These are phyloP conservation scores for Phrixothrix hirtus DNA, from an alignment of 2,888 invertebrate species.

Conservation along the genomic window DNA sequence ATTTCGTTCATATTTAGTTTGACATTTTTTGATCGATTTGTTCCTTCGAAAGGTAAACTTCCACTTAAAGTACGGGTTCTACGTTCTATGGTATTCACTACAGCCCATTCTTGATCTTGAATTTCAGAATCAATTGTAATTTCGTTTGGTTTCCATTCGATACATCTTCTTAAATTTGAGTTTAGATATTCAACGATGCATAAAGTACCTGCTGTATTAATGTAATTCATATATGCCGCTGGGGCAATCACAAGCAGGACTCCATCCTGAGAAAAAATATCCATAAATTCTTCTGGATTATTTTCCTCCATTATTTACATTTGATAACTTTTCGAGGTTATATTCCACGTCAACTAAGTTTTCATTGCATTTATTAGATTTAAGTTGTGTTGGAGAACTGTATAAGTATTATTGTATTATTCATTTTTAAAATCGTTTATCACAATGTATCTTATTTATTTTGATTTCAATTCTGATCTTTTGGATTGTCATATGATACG, in stretches of 20 bases:
- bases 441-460: not conserved
- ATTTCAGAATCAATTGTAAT: slow-evolving; percentile 76
- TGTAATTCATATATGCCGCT: slow-evolving; percentile 64
- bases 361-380: not conserved
- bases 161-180: slow-evolving; percentile 55
- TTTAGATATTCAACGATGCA: slow-evolving; percentile 67
- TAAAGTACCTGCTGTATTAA: slow-evolving; percentile 63
- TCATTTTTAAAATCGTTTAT: not conserved
- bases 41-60: slow-evolving; percentile 54
- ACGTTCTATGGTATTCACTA: slow-evolving; percentile 75
- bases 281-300: slow-evolving; percentile 52
- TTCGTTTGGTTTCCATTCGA: slow-evolving; percentile 85
- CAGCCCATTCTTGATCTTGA: slow-evolving; percentile 83
- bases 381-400: not conserved
- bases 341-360: slow-evolving; percentile 8
- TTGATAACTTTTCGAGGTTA: not conserved
- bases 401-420: not conserved
- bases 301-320: slow-evolving; percentile 42
- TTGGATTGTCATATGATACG: not conserved
- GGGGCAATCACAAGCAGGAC: slow-evolving; percentile 71
- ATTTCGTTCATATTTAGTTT: slow-evolving; percentile 66
- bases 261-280: slow-evolving; percentile 79
- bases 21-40: slow-evolving; percentile 58
- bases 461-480: not conserved
- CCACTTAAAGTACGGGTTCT: slow-evolving; percentile 66